Base-by-base conservation (phyloP, 2,797 vertebrate genomes). In the Rousettus madagascariensis region DNA sequence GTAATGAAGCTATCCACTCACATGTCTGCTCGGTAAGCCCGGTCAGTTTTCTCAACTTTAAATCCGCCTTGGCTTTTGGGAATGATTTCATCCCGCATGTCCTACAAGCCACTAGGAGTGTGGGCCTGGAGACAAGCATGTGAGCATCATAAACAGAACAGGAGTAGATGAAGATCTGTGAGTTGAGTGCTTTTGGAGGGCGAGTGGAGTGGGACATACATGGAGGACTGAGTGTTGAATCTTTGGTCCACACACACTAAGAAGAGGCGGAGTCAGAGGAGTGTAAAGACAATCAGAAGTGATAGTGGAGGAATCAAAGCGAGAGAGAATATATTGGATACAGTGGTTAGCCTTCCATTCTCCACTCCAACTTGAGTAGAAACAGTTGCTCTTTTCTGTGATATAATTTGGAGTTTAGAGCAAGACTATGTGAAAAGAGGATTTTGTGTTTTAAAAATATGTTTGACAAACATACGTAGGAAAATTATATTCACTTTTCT, bases 401-500 rank as follows among this genome's bases (percentile, higher is more conserved):
- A 36, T 1, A 59, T 20, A 61, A 46, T 30, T 61, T 83, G 59
- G 36, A 72, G n/a, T 86, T 95, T 74, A 92, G 41, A 4, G 6
- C 4, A 83, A 89, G n/a, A 28, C 16, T 53, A 74, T 65, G 22
- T 77, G 24, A 89, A 79, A 85, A 53, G n/a, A 75, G 16, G 12
- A 59, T 71, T 66, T 77, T n/a, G 11, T 72, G 28, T 33, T 94
- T 72, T 15, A 26, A 77, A 53, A 43, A 79, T 74, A 46, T 17
- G 2, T 53, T n/a, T 92, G 53, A 49, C 59, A 90, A 93, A 69
- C 28, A 69, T 24, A 69, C 12, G 1, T 20, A 79, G 63, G 69
- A 55, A 51, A 80, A 28, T 49, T 24, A 30, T 55, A 86, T 72
- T 68, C 10, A 78, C 26, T 86, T 86, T 91, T 72, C 55, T 91